A percentile compares a stretch with the other conserved stretches of the same genome.
Conservation (phyloP, 2,113 vertebrate genomes). For the Indri indri region DNA sequence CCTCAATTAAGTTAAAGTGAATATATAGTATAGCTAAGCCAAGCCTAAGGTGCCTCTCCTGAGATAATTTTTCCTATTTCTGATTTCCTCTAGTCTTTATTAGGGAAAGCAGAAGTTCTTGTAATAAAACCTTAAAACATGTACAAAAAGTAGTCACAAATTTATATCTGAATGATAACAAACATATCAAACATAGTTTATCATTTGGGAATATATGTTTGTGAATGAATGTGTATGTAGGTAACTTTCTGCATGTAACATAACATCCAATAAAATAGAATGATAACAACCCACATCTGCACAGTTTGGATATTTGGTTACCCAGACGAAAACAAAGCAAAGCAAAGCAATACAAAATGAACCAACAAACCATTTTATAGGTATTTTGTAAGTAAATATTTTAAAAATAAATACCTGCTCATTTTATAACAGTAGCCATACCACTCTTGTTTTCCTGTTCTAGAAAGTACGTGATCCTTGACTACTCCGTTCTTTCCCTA, state of each 20-base stretch:
- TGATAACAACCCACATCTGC: neutral
- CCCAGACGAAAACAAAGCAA: neutral
- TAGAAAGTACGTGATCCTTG: neutral
- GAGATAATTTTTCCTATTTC: neutral
- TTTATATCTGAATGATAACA: neutral
- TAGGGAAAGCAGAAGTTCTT: neutral
- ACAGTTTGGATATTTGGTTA: neutral
- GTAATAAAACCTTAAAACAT: neutral
- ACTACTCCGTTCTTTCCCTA: neutral
- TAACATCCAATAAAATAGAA: neutral
- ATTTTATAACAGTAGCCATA: neutral
- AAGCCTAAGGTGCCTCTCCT: neutral
- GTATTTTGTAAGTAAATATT: neutral
- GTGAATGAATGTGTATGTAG: neutral
- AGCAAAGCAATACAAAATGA: neutral
- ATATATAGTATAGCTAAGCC: neutral
- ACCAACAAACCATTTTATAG: too few species aligned
- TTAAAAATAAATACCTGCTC: neutral
- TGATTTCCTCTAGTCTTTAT: neutral
- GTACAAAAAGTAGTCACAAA: neutral
- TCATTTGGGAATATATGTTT: neutral
- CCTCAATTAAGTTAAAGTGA: neutral
- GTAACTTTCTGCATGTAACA: neutral
- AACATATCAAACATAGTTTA: neutral
- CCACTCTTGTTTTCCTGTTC: neutral